A percentile compares a stretch with the other conserved stretches of the same genome.
Evolutionary conservation across 2,797 vertebrate genomes (phyloP).

Genomic region (Schizopygopsis malacanthus): DNA sequence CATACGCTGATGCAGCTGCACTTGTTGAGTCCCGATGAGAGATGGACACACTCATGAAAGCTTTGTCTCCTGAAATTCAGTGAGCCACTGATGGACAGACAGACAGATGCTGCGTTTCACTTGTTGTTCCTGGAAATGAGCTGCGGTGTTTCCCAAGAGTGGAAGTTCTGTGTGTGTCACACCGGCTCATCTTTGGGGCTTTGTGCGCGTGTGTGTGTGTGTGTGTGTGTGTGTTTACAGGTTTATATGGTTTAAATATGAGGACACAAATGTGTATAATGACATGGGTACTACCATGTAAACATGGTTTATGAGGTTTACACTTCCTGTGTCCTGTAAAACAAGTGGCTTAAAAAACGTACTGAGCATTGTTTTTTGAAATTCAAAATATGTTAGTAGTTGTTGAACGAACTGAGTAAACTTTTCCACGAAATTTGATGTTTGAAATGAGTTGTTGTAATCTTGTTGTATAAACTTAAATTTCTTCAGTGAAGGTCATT

Average conservation of each 20-base stretch:
- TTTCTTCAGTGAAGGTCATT: too few species aligned
- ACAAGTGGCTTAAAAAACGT: too few species aligned
- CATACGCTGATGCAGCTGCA: slow-evolving; percentile 70
- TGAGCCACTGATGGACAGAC: slow-evolving; percentile 36
- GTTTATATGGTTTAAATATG: slow-evolving; percentile 7
- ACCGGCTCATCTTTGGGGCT: not conserved
- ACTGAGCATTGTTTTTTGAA: not conserved
- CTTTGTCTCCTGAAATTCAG: slow-evolving; percentile 26
- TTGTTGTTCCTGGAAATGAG: slow-evolving; percentile 83
- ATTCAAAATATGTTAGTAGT: too few species aligned
- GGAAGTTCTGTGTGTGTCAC: slow-evolving; percentile 67
- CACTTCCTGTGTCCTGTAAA: not conserved
- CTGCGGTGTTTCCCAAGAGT: slow-evolving; percentile 80
- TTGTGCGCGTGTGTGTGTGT: not conserved
- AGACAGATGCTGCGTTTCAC: slow-evolving; percentile 68
- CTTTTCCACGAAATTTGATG: too few species aligned
- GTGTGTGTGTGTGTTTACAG: not conserved
- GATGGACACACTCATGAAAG: slow-evolving; percentile 63
- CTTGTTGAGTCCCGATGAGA: slow-evolving; percentile 81
- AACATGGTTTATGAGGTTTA: not conserved
- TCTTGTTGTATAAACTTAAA: too few species aligned
- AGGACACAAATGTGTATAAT: not conserved
- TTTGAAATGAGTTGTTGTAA: too few species aligned
- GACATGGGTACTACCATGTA: not conserved
- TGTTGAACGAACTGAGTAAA: too few species aligned